These are phyloP conservation scores for Branchellion lobata DNA, from an alignment of 2,888 invertebrate species.

Conservation along the genomic window DNA sequence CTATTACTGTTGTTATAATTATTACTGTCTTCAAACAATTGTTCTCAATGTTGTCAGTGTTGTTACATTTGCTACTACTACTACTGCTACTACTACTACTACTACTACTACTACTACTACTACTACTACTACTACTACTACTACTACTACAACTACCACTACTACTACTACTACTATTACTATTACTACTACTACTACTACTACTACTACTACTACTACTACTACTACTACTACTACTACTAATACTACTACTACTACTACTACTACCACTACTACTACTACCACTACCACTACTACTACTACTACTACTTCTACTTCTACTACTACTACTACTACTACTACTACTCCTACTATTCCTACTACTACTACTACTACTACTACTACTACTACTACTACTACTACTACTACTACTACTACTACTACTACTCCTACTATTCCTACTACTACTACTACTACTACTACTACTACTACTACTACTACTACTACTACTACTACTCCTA, in stretches of 20 bases:
- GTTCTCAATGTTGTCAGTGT: background rate
- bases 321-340: conserved; percentile 47
- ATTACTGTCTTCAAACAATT: too few relatives aligned
- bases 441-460: conserved; percentile 36
- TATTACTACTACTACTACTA: conserved; percentile 50
- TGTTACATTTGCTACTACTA: conserved; percentile 46
- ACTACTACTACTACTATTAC: conserved; percentile 51
- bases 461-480: conserved; percentile 50
- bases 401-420: conserved; percentile 47
- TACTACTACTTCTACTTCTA: conserved; percentile 50
- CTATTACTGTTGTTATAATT: too few relatives aligned
- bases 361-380: too few relatives aligned
- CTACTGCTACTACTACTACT: conserved; percentile 50
- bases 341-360: too few relatives aligned
- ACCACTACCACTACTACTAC: conserved; percentile 50
- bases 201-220: conserved; percentile 51
- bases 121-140: conserved; percentile 50
- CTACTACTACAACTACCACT: conserved; percentile 51
- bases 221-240: conserved; percentile 51
- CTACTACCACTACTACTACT: conserved; percentile 51
- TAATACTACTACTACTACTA: conserved; percentile 50
- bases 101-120: conserved; percentile 50
- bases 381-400: too few relatives aligned
- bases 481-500: conserved; percentile 39
- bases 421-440: conserved; percentile 9